phyloP scores from a whole-genome alignment of 2,113 vertebrate species.

The Empidonax alnorum region DNA sequence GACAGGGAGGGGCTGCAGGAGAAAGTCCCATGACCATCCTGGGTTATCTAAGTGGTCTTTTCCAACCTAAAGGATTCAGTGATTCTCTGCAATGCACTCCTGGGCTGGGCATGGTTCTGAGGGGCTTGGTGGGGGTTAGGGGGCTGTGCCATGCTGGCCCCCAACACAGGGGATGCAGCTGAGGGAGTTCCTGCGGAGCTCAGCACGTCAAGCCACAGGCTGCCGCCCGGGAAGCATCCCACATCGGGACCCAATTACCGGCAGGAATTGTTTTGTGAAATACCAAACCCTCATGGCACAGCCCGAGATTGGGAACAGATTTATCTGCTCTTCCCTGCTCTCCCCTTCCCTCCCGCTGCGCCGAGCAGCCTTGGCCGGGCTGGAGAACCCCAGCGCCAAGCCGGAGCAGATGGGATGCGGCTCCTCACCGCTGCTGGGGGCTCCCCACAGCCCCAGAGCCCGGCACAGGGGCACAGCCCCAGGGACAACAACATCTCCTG shows the following conservation, averaged over 20 bases:
- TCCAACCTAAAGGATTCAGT: background rate
- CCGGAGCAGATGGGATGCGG: conserved; percentile 64
- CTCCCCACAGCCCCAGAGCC: background rate
- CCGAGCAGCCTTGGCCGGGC: conserved; percentile 54
- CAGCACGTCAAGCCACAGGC: background rate
- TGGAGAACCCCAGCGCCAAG: conserved; percentile 71
- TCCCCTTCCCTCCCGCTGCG: conserved; percentile 51
- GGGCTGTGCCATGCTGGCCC: background rate
- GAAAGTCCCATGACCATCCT: accelerated
- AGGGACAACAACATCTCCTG: background rate
- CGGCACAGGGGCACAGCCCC: background rate
- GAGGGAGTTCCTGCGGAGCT: background rate
- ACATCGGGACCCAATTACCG: conserved; percentile 52
- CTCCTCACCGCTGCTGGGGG: background rate
- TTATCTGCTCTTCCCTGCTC: conserved; percentile 41
- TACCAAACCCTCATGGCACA: conserved; percentile 60
- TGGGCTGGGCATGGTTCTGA: background rate
- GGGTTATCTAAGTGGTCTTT: background rate
- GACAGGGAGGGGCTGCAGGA: background rate
- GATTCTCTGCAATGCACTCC: background rate
- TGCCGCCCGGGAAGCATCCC: background rate
- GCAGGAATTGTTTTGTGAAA: conserved; percentile 50
- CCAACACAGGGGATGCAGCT: background rate
- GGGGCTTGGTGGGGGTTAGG: too few relatives aligned
- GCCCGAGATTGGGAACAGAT: conserved; percentile 80